Evolutionary conservation across 2,797 vertebrate species (phyloP), one percentile per base, ranked within the genome.

Genomic region (Danio tinwini): DNA sequence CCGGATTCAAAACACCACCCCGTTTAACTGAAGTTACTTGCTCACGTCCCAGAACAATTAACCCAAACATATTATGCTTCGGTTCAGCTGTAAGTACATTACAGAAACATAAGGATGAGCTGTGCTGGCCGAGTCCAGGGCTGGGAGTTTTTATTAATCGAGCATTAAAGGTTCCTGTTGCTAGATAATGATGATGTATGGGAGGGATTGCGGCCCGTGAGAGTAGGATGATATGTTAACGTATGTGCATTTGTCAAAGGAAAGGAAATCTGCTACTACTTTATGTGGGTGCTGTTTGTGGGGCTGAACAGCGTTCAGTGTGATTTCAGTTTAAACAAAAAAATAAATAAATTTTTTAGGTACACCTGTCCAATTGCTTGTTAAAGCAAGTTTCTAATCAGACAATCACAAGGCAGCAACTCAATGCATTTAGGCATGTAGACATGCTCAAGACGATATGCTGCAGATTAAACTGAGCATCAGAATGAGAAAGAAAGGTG

Each of bases 201-300:
- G 86, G 89, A 91, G 88, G 85, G 49, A 70, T 82, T 86, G 73
- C 58, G 75, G 79, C 78, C 79, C 81, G 82, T 85, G 86, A 87
- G 75, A 85, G 79, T 40, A 42, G 76, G 64, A n/a, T n/a, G 13
- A 70, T 67, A 40, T 45, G 68, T 52, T 59, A 59, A 21, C 0
- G 2, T 17, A 21, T 59, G 29, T 61, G 64, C 19, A 1, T 1
- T 56, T 71, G 50, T 37, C 50, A 29, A 44, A 39, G 9, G 44
- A 61, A 61, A 58, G 19, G 3, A 10, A 47, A 53, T 40, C 44
- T 2, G 7, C 13, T 47, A 16, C 6, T 73, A 12, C 44, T 49
- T 21, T 62, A 19, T 17, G 50, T 40, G n/a, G 11, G 12, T 42
- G n/a, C 12, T 72, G 5, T 72, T 44, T 42, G 12, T 44, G 52